These are phyloP conservation scores for Ecliptopera silaceata DNA, from an alignment of 2,888 invertebrate species.

Conservation along the genomic window DNA sequence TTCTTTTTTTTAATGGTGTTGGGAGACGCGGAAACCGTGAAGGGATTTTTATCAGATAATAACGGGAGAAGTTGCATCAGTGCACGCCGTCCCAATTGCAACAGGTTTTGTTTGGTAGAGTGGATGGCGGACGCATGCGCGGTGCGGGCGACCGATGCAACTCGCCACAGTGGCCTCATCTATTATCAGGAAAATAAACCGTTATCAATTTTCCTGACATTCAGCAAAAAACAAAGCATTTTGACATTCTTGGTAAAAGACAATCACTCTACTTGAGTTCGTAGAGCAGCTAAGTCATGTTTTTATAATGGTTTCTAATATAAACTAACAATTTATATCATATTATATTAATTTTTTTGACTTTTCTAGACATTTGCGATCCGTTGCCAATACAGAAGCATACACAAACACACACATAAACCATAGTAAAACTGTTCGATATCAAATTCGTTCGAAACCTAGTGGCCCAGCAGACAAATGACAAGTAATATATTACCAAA, in stretches of 20 bases:
- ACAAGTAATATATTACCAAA: neutral
- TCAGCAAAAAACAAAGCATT: neutral
- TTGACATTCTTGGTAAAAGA: neutral
- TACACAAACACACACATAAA: too few relatives aligned
- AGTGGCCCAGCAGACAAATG: too few relatives aligned
- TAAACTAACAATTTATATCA: neutral
- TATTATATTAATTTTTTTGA: neutral
- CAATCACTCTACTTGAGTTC: neutral
- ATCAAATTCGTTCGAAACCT: too few relatives aligned
- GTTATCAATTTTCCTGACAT: conserved; percentile 20
- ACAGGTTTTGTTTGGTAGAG: conserved; percentile 80
- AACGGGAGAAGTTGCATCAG: conserved; percentile 71
- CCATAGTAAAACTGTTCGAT: too few relatives aligned
- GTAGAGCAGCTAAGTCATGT: neutral
- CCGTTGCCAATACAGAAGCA: too few relatives aligned
- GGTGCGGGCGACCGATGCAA: conserved; percentile 54
- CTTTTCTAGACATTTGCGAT: too few relatives aligned
- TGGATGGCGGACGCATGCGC: conserved; percentile 64
- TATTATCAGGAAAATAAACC: conserved; percentile 27
- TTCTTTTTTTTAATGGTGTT: conserved; percentile 29
- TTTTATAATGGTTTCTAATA: neutral
- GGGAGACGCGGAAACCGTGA: conserved; percentile 34
- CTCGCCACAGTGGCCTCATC: conserved; percentile 62
- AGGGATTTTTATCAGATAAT: conserved; percentile 59
- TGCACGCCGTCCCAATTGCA: conserved; percentile 79